These are phyloP conservation scores for Limnephilus auricula DNA, from an alignment of 2,888 invertebrate species.

Conservation along the genomic window DNA sequence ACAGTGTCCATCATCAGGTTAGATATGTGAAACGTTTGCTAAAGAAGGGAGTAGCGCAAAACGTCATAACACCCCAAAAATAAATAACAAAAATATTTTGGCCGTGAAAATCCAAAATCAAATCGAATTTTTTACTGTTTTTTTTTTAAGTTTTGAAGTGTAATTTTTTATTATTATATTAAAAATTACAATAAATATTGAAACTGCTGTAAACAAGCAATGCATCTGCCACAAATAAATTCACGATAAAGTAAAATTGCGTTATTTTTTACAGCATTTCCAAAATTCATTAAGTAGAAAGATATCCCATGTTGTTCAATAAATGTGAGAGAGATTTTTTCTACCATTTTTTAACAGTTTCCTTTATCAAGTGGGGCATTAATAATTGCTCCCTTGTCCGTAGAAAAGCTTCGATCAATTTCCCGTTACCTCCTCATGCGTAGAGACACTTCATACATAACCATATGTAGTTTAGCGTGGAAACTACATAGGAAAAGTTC, in stretches of 20 bases:
- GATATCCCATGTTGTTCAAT: no score
- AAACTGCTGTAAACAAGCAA: background rate
- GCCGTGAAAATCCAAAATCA: no score
- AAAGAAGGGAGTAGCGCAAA: no score
- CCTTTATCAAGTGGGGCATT: background rate
- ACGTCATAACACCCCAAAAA: no score
- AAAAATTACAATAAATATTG: no score
- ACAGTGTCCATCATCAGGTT: no score
- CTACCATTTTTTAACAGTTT: background rate
- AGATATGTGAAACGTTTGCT: no score
- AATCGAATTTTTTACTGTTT: no score
- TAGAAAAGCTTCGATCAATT: background rate
- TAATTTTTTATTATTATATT: no score
- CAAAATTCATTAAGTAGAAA: background rate
- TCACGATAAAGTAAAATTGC: background rate
- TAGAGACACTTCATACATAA: background rate
- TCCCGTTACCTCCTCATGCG: background rate
- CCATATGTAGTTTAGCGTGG: background rate
- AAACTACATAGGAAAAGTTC: background rate
- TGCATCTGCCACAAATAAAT: background rate
- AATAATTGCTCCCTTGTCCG: background rate
- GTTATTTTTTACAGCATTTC: background rate
- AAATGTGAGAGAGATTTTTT: background rate
- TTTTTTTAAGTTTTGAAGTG: no score
- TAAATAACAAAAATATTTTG: no score